Base-by-base conservation (phyloP, 1,140 invertebrate genomes). In the Popillia japonica region DNA sequence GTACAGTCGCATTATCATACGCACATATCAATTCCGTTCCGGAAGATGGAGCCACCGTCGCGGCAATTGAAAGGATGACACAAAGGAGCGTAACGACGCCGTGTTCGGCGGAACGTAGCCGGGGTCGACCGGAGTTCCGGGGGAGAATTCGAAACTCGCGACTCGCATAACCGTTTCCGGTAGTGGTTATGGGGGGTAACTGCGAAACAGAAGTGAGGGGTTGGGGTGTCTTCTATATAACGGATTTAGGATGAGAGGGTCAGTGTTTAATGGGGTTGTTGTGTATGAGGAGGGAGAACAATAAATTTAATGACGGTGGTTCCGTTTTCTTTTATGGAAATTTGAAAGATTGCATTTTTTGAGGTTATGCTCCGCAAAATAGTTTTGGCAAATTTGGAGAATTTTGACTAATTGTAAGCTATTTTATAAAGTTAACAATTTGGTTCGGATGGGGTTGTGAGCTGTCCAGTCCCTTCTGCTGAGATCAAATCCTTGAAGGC, bases 161-260 rank as follows among this genome's bases (percentile, higher is more conserved):
- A 48, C 44, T 48, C 44, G 44, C 44, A 48, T 48, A 48, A 48
- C 44, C 44, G 44, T 48, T 48, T 48, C 44, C 44, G 44, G 44
- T 48, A 14, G 11, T n/a, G 44, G 44, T 10, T 14, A 48, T 14
- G 17, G 44, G 41, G 44, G 44, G 17, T 14, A 48, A n/a, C 17
- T 6, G 41, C 6, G 41, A 42, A 42, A 42, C 6, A 10, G 44
- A 11, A n/a, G 0, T 4, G 44, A 3, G 6, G 44, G 44, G 44
- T n/a, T n/a, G n/a, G n/a, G n/a, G n/a, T n/a, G n/a, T n/a, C n/a
- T n/a, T n/a, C n/a, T n/a, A n/a, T n/a, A n/a, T n/a, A n/a, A n/a
- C 11, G 44, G 11, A 14, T 48, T 48, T 48, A 48, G 17, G 44
- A 48, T 48, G 17, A 48, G 44, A 48, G 44, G 44, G 44, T 48